Evolutionary conservation across 2,888 invertebrate species (phyloP), one percentile per base, ranked within the genome.

Genomic region (Hypomecis punctinalis): DNA sequence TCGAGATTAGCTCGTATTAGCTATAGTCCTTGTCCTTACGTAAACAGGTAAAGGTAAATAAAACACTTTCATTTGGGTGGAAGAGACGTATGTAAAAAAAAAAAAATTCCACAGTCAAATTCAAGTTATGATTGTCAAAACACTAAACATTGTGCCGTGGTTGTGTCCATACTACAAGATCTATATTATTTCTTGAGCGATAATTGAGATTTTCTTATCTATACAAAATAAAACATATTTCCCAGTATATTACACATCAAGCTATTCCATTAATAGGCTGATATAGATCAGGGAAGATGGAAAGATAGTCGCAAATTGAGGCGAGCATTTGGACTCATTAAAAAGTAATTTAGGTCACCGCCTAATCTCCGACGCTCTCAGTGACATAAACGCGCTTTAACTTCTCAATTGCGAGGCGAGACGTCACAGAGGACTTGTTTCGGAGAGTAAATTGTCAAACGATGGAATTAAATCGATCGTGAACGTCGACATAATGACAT

Each of bases 271-370:
- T 49, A 36, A 37, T 9, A 36, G 36, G 54, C 5, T 48, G 69
- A 70, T 67, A 64, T 51, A 62, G 59, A 67, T 68, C 66, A 62
- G 58, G 47, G 64, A 67, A 67, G 68, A 67, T 64, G 61, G 71
- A 69, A 71, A 69, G 71, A 65, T 73, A 66, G 66, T 65, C 69
- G 65, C 70, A 75, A 80, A 77, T 76, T 74, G 64, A 68, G 68
- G 67, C 71, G 73, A 78, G 69, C 79, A 78, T 76, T 81, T 70
- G 74, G 76, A 71, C 81, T 83, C 83, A 84, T 84, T 84, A 84
- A 85, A 86, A 83, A 78, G 80, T 79, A 82, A 87, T 87, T 88
- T 79, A 73, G 86, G 82, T 72, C 82, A 79, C 73, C 76, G 71
- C 78, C 77, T 83, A 82, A 83, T 82, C 80, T 78, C 67, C 66